A percentile compares a stretch with the other conserved stretches of the same genome.
Evolutionary conservation across 2,888 invertebrate genomes (phyloP).

Genomic region (Sthenelais limicola): DNA sequence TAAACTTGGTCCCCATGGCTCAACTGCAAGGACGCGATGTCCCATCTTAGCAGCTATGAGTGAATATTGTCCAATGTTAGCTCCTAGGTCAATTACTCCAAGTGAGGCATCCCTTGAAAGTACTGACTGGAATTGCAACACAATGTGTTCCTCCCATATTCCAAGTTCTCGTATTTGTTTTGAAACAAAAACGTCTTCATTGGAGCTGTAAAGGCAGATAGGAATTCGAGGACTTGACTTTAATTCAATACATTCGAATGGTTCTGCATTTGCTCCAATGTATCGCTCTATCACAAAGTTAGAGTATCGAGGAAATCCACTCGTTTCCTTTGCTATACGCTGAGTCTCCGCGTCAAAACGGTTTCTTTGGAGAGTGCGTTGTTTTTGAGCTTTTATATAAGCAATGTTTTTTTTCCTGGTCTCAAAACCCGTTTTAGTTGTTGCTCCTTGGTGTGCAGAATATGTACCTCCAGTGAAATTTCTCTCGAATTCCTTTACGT

Average conservation of each 20-base stretch:
- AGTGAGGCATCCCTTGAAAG: conserved; percentile 32
- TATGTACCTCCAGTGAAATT: too few species aligned
- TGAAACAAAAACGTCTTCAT: conserved; percentile 27
- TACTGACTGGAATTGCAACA: conserved; percentile 7
- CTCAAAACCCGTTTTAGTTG: too few species aligned
- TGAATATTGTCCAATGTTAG: conserved; percentile 53
- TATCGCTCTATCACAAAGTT: too few species aligned
- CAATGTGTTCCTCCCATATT: conserved; percentile 25
- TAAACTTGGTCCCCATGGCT: conserved; percentile 46
- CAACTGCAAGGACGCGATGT: conserved; percentile 51
- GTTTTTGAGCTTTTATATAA: too few species aligned
- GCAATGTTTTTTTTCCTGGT: too few species aligned
- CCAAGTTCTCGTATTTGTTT: conserved; percentile 12
- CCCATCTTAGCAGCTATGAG: conserved; percentile 51
- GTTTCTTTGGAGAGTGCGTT: too few species aligned
- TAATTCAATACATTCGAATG: conserved; percentile 14
- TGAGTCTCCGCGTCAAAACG: too few species aligned
- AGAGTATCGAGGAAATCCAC: too few species aligned
- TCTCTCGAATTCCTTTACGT: too few species aligned
- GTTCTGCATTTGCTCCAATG: neutral
- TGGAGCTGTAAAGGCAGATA: conserved; percentile 20
- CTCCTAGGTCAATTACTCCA: conserved; percentile 53
- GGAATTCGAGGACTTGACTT: neutral
- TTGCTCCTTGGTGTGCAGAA: too few species aligned
- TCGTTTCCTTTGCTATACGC: too few species aligned